Conservation (phyloP, 2,797 vertebrate species). For the Cyprinodon diabolis region DNA sequence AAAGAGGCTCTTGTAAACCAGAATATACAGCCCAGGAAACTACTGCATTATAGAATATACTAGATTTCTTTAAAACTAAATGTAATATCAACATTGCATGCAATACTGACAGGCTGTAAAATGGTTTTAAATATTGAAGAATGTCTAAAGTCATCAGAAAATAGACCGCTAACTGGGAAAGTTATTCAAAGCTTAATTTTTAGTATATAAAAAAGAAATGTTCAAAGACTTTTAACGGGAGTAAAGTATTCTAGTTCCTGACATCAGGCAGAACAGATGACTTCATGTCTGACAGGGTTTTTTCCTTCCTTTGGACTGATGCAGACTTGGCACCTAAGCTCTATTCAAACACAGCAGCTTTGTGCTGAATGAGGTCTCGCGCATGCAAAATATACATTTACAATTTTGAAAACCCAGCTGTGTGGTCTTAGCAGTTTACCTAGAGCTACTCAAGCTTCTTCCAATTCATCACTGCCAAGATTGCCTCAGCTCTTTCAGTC, state of each 20-base stretch:
- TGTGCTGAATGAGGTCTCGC: conserved; percentile 37
- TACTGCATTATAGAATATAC: neutral
- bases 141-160: neutral
- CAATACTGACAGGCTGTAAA: neutral
- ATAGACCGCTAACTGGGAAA: neutral
- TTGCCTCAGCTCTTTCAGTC: conserved; percentile 23
- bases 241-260: conserved; percentile 19
- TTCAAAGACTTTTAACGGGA: neutral
- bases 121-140: neutral
- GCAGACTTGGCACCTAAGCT: conserved; percentile 28
- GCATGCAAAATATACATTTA: neutral
- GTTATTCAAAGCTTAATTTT: neutral
- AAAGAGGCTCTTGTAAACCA: neutral
- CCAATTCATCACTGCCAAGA: conserved; percentile 3
- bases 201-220: neutral
- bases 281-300: conserved; percentile 15
- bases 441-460: conserved; percentile 6
- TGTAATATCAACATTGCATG: neutral
- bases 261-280: conserved; percentile 23
- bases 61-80: neutral
- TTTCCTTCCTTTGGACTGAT: conserved; percentile 13
- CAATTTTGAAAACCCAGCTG: conserved; percentile 26
- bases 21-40: neutral
- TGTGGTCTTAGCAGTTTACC: conserved; percentile 42
- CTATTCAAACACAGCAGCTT: conserved; percentile 55